phyloP scores from a whole-genome alignment of 2,797 vertebrate genomes.

The Pseudomugil gertrudae region DNA sequence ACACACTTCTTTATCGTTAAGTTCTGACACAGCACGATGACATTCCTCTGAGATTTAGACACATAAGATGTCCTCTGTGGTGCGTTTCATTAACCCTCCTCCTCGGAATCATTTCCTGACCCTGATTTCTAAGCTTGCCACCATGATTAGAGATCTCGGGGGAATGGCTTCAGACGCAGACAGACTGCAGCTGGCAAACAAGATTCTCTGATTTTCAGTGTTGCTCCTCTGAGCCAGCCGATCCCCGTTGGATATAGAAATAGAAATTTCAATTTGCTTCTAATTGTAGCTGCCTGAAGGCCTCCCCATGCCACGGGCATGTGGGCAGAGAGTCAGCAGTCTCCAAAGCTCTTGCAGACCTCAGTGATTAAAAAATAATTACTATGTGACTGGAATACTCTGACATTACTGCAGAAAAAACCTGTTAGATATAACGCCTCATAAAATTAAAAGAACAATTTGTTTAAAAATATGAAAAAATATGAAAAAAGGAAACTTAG shows the following conservation, averaged over 20 bases:
- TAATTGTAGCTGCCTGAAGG: constrained; percentile 63
- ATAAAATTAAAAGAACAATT: no score
- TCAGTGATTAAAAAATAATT: constrained; percentile 56
- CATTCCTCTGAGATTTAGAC: constrained; percentile 31
- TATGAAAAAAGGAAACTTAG: no score
- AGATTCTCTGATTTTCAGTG: constrained; percentile 49
- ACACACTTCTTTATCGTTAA: neutral
- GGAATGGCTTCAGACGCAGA: constrained; percentile 67
- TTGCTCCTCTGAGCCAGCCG: constrained; percentile 52
- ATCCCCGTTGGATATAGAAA: constrained; percentile 70
- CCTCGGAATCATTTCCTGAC: constrained; percentile 71
- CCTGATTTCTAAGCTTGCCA: constrained; percentile 72
- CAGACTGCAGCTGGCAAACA: constrained; percentile 54
- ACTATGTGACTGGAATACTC: constrained; percentile 33
- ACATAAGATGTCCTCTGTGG: constrained; percentile 45
- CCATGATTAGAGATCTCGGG: constrained; percentile 75
- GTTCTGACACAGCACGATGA: neutral
- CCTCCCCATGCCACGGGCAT: constrained; percentile 41
- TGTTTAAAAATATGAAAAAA: no score
- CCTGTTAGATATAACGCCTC: neutral
- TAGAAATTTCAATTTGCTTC: constrained; percentile 68
- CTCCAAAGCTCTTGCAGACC: constrained; percentile 36
- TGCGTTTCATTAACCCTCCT: constrained; percentile 38
- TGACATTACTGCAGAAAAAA: constrained; percentile 9
- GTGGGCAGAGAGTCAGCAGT: constrained; percentile 41